Percentiles rank a stretch among this genome's conserved stretches.
These are phyloP conservation scores for Orchesella cincta DNA, from an alignment of 1,140 invertebrate species.

Conservation along the genomic window DNA sequence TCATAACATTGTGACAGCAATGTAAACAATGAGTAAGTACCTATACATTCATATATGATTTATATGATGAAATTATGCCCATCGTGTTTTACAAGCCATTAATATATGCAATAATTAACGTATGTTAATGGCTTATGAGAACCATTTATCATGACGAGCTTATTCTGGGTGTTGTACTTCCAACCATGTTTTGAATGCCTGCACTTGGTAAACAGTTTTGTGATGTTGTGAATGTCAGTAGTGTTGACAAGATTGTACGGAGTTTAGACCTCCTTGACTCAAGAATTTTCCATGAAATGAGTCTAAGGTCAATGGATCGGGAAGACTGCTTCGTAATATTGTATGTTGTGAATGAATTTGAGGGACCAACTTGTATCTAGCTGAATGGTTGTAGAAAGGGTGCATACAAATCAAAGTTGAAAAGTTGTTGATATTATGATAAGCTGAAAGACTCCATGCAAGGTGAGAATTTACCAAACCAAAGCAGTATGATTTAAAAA, in stretches of 20 bases:
- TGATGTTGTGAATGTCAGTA: background rate
- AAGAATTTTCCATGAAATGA: background rate
- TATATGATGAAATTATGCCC: background rate
- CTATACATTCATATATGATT: background rate
- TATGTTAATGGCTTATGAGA: background rate
- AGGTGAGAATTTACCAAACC: background rate
- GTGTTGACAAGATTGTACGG: background rate
- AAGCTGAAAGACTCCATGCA: background rate
- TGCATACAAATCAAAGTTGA: background rate
- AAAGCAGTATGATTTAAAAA: too few species aligned
- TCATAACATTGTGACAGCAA: slow-evolving; percentile 14
- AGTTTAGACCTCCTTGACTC: background rate
- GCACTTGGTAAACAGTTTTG: background rate
- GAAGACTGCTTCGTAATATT: background rate
- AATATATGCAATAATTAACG: background rate
- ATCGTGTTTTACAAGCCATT: background rate
- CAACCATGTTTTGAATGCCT: background rate
- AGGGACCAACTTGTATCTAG: background rate
- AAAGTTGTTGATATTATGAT: background rate
- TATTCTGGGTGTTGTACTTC: background rate
- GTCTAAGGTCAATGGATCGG: slow-evolving; percentile 6
- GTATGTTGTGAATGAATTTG: background rate
- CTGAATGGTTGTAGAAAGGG: background rate
- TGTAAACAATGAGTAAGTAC: too few species aligned
- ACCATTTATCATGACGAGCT: background rate